Evolutionary conservation across 2,888 invertebrate genomes (phyloP).

Genomic region (Apocheima hispidaria): DNA sequence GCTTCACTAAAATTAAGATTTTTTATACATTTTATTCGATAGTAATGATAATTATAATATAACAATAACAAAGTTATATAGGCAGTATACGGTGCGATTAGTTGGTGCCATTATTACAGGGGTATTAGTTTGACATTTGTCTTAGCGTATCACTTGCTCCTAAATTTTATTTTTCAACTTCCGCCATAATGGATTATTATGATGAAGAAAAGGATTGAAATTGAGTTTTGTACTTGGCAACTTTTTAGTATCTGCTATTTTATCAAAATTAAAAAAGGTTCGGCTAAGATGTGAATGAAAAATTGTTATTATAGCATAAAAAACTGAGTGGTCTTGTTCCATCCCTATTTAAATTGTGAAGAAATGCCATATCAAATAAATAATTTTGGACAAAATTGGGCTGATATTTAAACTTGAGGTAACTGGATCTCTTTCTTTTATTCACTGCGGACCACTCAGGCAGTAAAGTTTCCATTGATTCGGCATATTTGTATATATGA

Average conservation of each 20-base stretch:
- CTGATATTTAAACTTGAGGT: constrained; percentile 3
- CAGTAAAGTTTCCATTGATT: constrained; percentile 18
- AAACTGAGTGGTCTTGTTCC: constrained; percentile 24
- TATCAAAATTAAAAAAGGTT: constrained; percentile 24
- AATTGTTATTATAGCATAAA: constrained; percentile 24
- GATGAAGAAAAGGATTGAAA: constrained; percentile 9
- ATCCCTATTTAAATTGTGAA: constrained; percentile 3
- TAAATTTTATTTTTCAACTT: constrained; percentile 49
- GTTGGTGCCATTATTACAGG: constrained; percentile 87
- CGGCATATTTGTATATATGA: constrained; percentile 58
- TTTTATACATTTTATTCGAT: constrained; percentile 84
- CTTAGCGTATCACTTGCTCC: constrained; percentile 68
- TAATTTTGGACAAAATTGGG: constrained; percentile 24
- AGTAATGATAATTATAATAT: constrained; percentile 81
- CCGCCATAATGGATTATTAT: constrained; percentile 33
- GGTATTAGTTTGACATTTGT: constrained; percentile 74
- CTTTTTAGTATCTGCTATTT: constrained; percentile 11
- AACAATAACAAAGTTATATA: constrained; percentile 84
- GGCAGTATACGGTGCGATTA: constrained; percentile 86
- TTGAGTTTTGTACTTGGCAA: constrained; percentile 5
- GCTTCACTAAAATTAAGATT: constrained; percentile 84
- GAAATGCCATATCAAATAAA: constrained; percentile 19
- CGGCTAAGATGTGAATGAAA: constrained; percentile 19
- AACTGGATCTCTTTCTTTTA: constrained; percentile 5
- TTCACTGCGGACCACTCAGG: constrained; percentile 16